A percentile compares a stretch with the other conserved stretches of the same genome.
Conservation (phyloP, 2,888 invertebrate genomes). For the Pediacus dermestoides region DNA sequence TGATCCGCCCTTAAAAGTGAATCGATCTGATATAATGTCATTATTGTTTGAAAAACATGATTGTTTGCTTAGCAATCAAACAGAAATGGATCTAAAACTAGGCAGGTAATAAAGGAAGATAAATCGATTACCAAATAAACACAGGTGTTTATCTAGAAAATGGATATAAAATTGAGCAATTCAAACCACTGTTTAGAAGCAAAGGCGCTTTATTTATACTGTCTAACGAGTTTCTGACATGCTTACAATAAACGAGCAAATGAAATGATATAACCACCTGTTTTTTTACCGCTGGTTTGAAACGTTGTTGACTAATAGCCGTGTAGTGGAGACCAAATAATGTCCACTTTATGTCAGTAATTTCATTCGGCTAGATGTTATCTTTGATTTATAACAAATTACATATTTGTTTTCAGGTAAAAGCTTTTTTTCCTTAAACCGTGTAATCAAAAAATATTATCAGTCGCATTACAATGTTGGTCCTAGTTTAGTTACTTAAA, state of each 20-base stretch:
- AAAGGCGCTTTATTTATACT: constrained; percentile 12
- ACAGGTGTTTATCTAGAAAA: constrained; percentile 41
- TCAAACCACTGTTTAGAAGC: constrained; percentile 5
- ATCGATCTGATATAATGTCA: too few species aligned
- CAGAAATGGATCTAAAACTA: constrained; percentile 30
- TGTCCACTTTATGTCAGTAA: constrained; percentile 35
- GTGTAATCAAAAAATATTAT: constrained; percentile 5
- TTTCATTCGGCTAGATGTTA: constrained; percentile 42
- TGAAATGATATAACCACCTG: constrained; percentile 26
- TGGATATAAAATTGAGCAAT: constrained; percentile 42
- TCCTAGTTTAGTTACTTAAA: constrained; percentile 4
- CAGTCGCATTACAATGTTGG: constrained; percentile 1
- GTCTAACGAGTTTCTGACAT: constrained; percentile 26
- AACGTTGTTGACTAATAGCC: constrained; percentile 25
- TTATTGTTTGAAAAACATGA: too few species aligned
- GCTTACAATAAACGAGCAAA: constrained; percentile 15
- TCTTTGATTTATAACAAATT: constrained; percentile 47
- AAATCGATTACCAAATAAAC: constrained; percentile 37
- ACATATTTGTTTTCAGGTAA: constrained; percentile 31
- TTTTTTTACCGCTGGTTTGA: constrained; percentile 25
- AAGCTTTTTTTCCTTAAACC: constrained; percentile 4
- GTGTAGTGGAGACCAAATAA: constrained; percentile 16
- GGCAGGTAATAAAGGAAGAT: constrained; percentile 27
- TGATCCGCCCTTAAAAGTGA: too few species aligned
- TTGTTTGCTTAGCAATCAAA: constrained; percentile 37